phyloP scores from a whole-genome alignment of 2,797 vertebrate genomes.

The Anolis apletophallus region DNA sequence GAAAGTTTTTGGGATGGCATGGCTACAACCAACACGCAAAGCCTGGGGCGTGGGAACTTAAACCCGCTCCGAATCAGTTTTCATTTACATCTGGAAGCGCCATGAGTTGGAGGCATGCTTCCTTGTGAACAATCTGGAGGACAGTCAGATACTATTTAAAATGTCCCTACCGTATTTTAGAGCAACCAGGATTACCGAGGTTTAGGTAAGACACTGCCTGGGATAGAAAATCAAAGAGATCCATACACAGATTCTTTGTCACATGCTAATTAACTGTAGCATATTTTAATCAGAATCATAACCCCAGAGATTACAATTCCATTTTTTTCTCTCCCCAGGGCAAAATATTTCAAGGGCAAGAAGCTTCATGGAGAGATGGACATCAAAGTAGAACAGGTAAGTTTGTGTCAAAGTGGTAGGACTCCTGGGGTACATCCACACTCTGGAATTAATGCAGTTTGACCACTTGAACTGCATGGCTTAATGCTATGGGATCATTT shows the following conservation, averaged over 20 bases:
- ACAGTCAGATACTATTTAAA: background rate
- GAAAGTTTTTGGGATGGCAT: too few relatives aligned
- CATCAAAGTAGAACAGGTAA: conserved; percentile 92
- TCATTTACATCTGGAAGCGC: too few relatives aligned
- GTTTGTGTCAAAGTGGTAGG: conserved; percentile 40
- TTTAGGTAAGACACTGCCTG: background rate
- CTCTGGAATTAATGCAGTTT: background rate
- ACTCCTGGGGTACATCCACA: too few relatives aligned
- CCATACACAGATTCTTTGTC: background rate
- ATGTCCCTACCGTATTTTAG: background rate
- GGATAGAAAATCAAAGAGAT: background rate
- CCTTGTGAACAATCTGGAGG: background rate
- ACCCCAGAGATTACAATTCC: background rate
- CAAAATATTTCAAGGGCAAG: conserved; percentile 89
- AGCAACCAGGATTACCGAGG: background rate
- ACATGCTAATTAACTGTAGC: background rate
- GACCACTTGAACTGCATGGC: too few relatives aligned
- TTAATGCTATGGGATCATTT: too few relatives aligned
- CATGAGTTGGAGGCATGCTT: background rate
- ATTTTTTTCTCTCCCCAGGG: conserved; percentile 75
- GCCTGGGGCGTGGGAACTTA: too few relatives aligned
- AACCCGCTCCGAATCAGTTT: too few relatives aligned
- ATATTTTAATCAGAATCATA: background rate
- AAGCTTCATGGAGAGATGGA: conserved; percentile 91
- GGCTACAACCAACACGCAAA: too few relatives aligned